A percentile compares a stretch with the other conserved stretches of the same genome.
phyloP scores from a whole-genome alignment of 2,113 vertebrate genomes.

The Oryzias javanicus region DNA sequence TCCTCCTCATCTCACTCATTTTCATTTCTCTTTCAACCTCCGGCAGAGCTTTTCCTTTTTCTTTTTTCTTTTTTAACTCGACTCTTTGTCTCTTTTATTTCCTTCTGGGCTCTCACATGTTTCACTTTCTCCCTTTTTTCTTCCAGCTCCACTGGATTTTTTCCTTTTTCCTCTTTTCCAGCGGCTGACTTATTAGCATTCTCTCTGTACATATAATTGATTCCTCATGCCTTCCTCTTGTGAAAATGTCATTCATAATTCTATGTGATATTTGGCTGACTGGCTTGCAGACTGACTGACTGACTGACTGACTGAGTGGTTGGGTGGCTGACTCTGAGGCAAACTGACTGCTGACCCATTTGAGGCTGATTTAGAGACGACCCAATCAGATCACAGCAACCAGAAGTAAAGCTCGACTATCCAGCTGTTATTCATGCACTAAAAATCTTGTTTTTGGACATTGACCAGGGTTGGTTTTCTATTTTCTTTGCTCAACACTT shows the following conservation, averaged over 20 bases:
- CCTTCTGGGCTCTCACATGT: conserved; percentile 38
- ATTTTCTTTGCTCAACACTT: too few species aligned
- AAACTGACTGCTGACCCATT: conserved; percentile 72
- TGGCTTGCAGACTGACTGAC: conserved; percentile 26
- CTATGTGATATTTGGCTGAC: conserved; percentile 63
- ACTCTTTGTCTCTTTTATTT: conserved; percentile 14
- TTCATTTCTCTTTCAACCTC: conserved; percentile 52
- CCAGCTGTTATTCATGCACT: too few species aligned
- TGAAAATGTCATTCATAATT: conserved; percentile 77
- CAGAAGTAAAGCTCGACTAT: conserved; percentile 1
- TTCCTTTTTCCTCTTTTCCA: conserved; percentile 37
- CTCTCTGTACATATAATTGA: conserved; percentile 71
- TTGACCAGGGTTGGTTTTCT: too few species aligned
- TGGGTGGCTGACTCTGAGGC: conserved; percentile 51
- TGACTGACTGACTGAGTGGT: conserved; percentile 30
- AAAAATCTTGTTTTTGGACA: too few species aligned
- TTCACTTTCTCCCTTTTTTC: conserved; percentile 53
- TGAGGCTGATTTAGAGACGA: conserved; percentile 69
- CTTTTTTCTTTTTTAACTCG: conserved; percentile 49
- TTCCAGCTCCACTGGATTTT: conserved; percentile 24
- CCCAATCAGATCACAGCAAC: conserved; percentile 67
- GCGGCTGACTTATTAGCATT: conserved; percentile 66
- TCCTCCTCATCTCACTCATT: conserved; percentile 56
- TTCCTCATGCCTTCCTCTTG: conserved; percentile 72
- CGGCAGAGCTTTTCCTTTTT: conserved; percentile 30